Percentiles rank a stretch among this genome's conserved stretches.
phyloP scores from a whole-genome alignment of 2,113 vertebrate genomes.

The Erpornis zantholeuca region DNA sequence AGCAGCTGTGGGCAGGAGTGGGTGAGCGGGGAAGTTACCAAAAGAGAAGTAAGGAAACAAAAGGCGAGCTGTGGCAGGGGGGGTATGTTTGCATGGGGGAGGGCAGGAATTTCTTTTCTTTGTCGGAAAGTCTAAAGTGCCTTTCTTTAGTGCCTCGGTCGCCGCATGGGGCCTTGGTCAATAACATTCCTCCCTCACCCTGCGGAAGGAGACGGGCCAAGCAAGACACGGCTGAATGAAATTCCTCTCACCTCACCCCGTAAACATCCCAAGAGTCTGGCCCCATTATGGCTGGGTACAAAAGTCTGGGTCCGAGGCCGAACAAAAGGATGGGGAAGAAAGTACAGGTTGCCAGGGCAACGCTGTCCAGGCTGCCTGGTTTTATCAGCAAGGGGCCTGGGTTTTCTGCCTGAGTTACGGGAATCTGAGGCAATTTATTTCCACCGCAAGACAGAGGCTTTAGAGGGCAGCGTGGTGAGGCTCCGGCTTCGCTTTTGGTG shows the following conservation, averaged over 20 bases:
- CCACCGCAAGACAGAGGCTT: slow-evolving; percentile 43
- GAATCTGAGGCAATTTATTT: slow-evolving; percentile 74
- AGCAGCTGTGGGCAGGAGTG: slow-evolving; percentile 41
- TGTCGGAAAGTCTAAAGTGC: slow-evolving; percentile 45
- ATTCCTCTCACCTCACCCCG: slow-evolving; percentile 65
- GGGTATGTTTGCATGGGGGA: slow-evolving; percentile 45
- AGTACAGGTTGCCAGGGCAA: slow-evolving; percentile 77
- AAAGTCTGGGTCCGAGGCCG: slow-evolving; percentile 74
- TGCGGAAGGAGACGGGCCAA: slow-evolving; percentile 61
- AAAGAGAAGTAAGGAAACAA: slow-evolving; percentile 51
- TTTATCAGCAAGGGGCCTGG: slow-evolving; percentile 76
- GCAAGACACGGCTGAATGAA: slow-evolving; percentile 51
- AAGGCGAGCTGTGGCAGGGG: background rate
- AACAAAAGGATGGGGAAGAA: slow-evolving; percentile 79
- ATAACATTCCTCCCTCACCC: slow-evolving; percentile 54
- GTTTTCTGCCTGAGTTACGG: slow-evolving; percentile 73
- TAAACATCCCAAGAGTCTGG: slow-evolving; percentile 65
- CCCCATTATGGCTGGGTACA: slow-evolving; percentile 74
- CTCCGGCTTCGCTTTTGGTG: background rate
- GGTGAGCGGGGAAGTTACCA: slow-evolving; percentile 15
- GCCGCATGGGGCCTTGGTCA: slow-evolving; percentile 63
- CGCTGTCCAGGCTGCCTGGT: slow-evolving; percentile 70
- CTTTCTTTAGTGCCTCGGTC: slow-evolving; percentile 44
- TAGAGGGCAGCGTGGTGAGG: background rate
- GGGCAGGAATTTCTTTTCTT: slow-evolving; percentile 60